Base-by-base conservation (phyloP, 2,797 vertebrate species). In the Vultur gryphus region DNA sequence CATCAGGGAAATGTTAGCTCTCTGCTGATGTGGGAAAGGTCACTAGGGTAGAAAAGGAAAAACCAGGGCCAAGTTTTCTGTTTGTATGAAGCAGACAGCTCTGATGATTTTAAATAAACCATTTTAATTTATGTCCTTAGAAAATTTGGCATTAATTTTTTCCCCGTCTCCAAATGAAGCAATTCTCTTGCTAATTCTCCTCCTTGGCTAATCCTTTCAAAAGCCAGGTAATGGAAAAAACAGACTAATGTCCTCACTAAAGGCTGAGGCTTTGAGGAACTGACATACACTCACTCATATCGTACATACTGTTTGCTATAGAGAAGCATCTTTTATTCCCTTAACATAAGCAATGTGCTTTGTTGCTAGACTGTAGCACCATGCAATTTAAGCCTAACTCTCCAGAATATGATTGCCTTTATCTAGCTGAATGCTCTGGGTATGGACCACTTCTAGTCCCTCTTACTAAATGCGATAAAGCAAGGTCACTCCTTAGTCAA, bases 281-380 rank as follows among this genome's bases (percentile, higher is more conserved):
- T 66, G 51, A 80, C 39, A 39, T 25, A 55, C 9, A 46, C 28
- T 43, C 18, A 49, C 21, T 91, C 57, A 12, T 43, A 51, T 4
- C 2, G 0, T 55, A 54, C 16, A 8, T 19, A 5, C 19, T 44
- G 10, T 51, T 84, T 72, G 35, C 35, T n/a, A 2, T 3, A 58
- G 49, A 82, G 77, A 31, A 78, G 23, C 54, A 82, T 41, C 54
- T 87, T 92, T 90, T 90, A 87, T 73, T 90, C 66, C 66, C 48
- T 75, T 61, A 76, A 48, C 62, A 37, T 54, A 41, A 80, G 39
- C n/a, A 72, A 52, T 6, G 39, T 69, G 41, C 80, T 84, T 82
- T 93, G 58, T 33, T 62, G 70, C 54, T 72, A n/a, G 49, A 46
- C 51, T 78, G 76, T 44, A 92, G 72, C 41, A 83, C 65, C 43